Conservation (phyloP, 2,797 vertebrate genomes). For the Epinephelus malabaricus region DNA sequence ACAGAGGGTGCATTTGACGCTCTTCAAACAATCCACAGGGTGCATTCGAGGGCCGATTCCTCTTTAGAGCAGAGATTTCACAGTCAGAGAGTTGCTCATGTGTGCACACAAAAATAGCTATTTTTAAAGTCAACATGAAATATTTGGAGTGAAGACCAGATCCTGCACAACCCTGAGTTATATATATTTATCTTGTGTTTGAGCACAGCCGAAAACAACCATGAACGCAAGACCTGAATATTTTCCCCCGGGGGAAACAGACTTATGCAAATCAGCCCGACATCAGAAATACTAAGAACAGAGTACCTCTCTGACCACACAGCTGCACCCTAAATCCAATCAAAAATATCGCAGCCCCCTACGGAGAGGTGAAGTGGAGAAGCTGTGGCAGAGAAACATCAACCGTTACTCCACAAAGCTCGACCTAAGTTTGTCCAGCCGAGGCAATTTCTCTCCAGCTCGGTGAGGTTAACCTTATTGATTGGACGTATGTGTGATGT, state of each 20-base stretch:
- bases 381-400: conserved; percentile 23
- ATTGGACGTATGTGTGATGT: conserved; percentile 76
- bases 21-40: neutral
- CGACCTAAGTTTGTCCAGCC: conserved; percentile 49
- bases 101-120: neutral
- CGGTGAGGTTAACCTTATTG: conserved; percentile 79
- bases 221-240: neutral
- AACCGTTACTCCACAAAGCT: conserved; percentile 39
- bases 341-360: conserved; percentile 51
- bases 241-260: conserved; percentile 40
- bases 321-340: conserved; percentile 54
- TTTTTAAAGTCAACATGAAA: conserved; percentile 2
- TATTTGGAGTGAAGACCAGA: neutral
- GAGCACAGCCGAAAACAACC: conserved; percentile 34
- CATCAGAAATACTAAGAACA: conserved; percentile 17
- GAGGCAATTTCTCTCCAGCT: conserved; percentile 68
- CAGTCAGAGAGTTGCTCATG: conserved; percentile 4
- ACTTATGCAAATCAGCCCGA: conserved; percentile 46
- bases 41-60: neutral
- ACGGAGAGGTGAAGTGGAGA: conserved; percentile 39
- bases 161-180: neutral
- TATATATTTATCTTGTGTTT: conserved; percentile 19
- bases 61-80: conserved; percentile 5
- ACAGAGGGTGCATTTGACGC: neutral
- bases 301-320: conserved; percentile 57